These are phyloP conservation scores for Hypothenemus hampei DNA, from an alignment of 1,140 invertebrate genomes.

Conservation along the genomic window DNA sequence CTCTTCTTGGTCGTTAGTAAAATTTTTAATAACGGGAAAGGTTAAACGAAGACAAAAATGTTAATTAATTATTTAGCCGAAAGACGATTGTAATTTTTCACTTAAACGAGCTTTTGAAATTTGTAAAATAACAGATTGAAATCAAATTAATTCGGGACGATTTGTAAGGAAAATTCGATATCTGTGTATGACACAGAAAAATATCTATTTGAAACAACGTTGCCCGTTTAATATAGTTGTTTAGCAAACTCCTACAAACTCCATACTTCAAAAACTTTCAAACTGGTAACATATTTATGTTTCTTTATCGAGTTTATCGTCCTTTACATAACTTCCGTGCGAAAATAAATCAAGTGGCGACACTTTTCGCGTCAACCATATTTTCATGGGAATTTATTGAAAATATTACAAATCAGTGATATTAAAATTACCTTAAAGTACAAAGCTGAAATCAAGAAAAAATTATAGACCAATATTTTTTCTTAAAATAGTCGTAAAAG, in stretches of 20 bases:
- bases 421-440: not conserved
- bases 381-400: conserved; percentile 12
- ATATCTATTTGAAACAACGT: conserved; percentile 14
- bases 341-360: conserved; percentile 24
- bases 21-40: conserved; percentile 20
- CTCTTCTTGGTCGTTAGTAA: conserved; percentile 3
- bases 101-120: too few species aligned
- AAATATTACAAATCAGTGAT: not conserved
- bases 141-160: not conserved
- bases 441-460: not conserved
- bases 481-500: not conserved
- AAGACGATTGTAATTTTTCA: too few species aligned
- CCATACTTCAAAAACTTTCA: conserved; percentile 26
- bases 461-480: not conserved
- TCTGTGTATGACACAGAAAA: conserved; percentile 4
- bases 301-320: conserved; percentile 26
- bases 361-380: conserved; percentile 23
- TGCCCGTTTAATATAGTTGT: conserved; percentile 24
- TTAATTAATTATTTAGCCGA: conserved; percentile 15
- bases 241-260: conserved; percentile 19
- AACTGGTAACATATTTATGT: conserved; percentile 29
- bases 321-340: conserved; percentile 19
- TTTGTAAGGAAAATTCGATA: conserved; percentile 1
- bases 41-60: conserved; percentile 24
- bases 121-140: not conserved